Conservation (phyloP, 1,140 invertebrate genomes). For the Kradibia gibbosae region DNA sequence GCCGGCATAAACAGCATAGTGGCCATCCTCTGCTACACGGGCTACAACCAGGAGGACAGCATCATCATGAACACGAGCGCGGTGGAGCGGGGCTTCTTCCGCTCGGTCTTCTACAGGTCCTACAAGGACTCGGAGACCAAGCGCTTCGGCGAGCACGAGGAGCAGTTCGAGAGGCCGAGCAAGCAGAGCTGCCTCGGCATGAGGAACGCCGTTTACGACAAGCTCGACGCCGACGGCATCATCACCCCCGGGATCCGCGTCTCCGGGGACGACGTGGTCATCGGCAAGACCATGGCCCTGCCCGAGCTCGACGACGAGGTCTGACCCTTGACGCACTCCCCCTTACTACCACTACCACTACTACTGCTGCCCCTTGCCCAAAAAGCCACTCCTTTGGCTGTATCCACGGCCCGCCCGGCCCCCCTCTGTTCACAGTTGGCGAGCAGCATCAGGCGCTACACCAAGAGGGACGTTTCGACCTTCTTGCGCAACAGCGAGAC, state of each 20-base stretch:
- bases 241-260: slow-evolving; percentile 97
- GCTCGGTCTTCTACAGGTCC: slow-evolving; percentile 97
- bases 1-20: slow-evolving; percentile 98
- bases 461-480: slow-evolving; percentile 95
- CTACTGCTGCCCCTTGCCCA: no score
- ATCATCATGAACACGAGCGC: slow-evolving; percentile 98
- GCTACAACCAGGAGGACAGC: slow-evolving; percentile 99
- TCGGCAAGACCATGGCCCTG: slow-evolving; percentile 87
- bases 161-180: slow-evolving; percentile 97
- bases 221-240: slow-evolving; percentile 98
- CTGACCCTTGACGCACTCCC: no score
- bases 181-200: slow-evolving; percentile 94
- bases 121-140: slow-evolving; percentile 98
- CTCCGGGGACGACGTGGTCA: slow-evolving; percentile 98
- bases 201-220: slow-evolving; percentile 98
- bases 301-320: slow-evolving; percentile 57
- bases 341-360: no score
- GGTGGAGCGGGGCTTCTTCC: slow-evolving; percentile 97
- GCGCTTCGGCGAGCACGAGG: slow-evolving; percentile 93
- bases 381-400: no score
- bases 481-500: slow-evolving; percentile 75
- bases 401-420: no score
- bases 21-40: slow-evolving; percentile 98
- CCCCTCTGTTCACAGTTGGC: slow-evolving; percentile 83
- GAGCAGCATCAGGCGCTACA: slow-evolving; percentile 87